These are phyloP conservation scores for Chrysolina haemoptera DNA, from an alignment of 2,888 invertebrate genomes.

Conservation along the genomic window DNA sequence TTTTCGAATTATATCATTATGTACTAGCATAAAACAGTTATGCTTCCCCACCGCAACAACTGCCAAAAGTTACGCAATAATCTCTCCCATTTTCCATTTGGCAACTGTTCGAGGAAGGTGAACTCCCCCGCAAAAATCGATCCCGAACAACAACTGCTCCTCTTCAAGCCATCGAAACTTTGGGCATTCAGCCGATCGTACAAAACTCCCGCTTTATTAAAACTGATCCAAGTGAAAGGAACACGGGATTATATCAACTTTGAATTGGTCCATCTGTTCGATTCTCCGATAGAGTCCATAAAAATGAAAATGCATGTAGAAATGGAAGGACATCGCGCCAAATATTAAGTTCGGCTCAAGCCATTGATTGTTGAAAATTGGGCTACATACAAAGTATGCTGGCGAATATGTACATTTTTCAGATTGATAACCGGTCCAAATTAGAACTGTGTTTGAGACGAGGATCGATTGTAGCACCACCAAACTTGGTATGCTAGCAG, in stretches of 20 bases:
- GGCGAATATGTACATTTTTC: too few relatives aligned
- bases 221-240: neutral
- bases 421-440: too few relatives aligned
- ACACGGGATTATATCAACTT: neutral
- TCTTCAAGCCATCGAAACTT: neutral
- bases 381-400: too few relatives aligned
- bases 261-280: neutral
- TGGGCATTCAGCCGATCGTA: neutral
- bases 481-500: too few relatives aligned
- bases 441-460: too few relatives aligned
- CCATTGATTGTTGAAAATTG: too few relatives aligned
- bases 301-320: conserved; percentile 1
- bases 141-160: neutral
- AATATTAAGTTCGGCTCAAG: neutral
- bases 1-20: too few relatives aligned
- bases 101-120: neutral
- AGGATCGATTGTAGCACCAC: too few relatives aligned
- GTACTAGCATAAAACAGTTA: too few relatives aligned
- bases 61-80: neutral
- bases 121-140: conserved; percentile 10
- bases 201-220: conserved; percentile 7
- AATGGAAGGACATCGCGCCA: neutral
- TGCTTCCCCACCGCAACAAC: too few relatives aligned
- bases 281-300: neutral
- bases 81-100: neutral